Conservation (phyloP, 2,113 vertebrate genomes). For the Taurulus bubalis region DNA sequence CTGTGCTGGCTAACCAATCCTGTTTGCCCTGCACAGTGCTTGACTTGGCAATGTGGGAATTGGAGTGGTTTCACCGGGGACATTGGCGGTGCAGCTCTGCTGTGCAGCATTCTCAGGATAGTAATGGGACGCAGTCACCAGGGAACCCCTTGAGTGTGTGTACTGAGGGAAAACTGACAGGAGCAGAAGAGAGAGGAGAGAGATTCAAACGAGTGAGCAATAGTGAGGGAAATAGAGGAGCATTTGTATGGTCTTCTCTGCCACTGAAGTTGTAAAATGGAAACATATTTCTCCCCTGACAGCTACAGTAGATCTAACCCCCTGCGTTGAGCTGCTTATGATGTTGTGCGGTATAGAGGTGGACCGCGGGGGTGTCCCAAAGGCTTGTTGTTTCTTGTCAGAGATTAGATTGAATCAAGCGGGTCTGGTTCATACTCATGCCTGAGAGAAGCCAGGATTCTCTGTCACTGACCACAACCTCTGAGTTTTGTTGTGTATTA, state of each 20-base stretch:
- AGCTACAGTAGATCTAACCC: constrained; percentile 69
- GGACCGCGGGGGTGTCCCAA: constrained; percentile 71
- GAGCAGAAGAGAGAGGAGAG: constrained; percentile 45
- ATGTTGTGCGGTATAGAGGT: constrained; percentile 76
- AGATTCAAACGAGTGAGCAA: constrained; percentile 72
- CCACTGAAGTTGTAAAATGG: constrained; percentile 75
- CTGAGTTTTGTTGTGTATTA: constrained; percentile 58
- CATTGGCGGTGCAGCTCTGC: constrained; percentile 34
- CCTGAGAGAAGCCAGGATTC: constrained; percentile 66
- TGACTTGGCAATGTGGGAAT: constrained; percentile 29
- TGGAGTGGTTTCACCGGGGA: constrained; percentile 46
- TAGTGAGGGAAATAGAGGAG: constrained; percentile 64
- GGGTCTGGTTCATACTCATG: constrained; percentile 71
- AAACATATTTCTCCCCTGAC: constrained; percentile 78
- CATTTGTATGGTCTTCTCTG: constrained; percentile 62
- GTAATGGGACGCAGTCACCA: constrained; percentile 76
- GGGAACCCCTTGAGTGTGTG: constrained; percentile 65
- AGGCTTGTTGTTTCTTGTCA: constrained; percentile 83
- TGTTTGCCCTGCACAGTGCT: constrained; percentile 22
- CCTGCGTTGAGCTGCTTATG: constrained; percentile 72
- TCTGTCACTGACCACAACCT: constrained; percentile 67
- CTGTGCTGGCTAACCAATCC: background rate
- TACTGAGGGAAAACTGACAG: constrained; percentile 68
- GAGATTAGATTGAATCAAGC: constrained; percentile 85
- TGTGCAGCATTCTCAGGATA: constrained; percentile 60